Conservation (phyloP, 2,797 vertebrate genomes). For the Mormyrops boulengeri region DNA sequence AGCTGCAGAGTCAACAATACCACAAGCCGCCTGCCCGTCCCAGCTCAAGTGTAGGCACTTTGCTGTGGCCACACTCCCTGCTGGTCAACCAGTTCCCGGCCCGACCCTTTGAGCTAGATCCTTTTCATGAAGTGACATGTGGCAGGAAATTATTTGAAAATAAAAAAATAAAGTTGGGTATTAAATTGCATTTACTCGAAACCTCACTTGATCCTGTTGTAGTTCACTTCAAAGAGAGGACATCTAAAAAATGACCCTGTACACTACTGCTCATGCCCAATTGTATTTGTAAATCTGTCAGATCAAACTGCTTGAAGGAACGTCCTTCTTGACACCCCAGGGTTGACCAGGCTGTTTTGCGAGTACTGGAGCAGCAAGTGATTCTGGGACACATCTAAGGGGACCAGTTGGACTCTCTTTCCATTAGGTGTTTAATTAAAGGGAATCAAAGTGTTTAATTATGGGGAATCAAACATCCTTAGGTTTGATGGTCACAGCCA, state of each 20-base stretch:
- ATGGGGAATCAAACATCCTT: conserved; percentile 58
- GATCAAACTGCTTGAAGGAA: not conserved
- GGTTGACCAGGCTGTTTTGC: conserved; percentile 34
- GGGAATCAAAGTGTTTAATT: conserved; percentile 68
- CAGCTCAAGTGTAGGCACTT: conserved; percentile 20
- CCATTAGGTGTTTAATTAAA: conserved; percentile 65
- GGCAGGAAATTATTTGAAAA: not conserved
- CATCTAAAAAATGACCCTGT: not conserved
- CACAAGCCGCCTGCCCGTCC: conserved; percentile 26
- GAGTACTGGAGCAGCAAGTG: conserved; percentile 35
- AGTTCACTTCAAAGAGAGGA: not conserved
- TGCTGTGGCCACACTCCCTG: not conserved
- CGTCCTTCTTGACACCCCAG: conserved; percentile 2
- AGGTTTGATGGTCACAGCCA: conserved; percentile 62
- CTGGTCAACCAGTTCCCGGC: not conserved
- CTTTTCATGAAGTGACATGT: not conserved
- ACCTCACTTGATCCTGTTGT: not conserved
- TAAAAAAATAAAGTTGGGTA: not conserved
- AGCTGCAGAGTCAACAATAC: conserved; percentile 46
- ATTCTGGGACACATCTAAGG: conserved; percentile 44
- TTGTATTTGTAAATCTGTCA: not conserved
- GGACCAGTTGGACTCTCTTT: conserved; percentile 48
- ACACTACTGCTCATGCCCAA: not conserved
- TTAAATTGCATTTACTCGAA: not conserved
- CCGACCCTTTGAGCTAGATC: not conserved